Conservation (phyloP, 2,888 invertebrate species). For the Phaonia tiefii region DNA sequence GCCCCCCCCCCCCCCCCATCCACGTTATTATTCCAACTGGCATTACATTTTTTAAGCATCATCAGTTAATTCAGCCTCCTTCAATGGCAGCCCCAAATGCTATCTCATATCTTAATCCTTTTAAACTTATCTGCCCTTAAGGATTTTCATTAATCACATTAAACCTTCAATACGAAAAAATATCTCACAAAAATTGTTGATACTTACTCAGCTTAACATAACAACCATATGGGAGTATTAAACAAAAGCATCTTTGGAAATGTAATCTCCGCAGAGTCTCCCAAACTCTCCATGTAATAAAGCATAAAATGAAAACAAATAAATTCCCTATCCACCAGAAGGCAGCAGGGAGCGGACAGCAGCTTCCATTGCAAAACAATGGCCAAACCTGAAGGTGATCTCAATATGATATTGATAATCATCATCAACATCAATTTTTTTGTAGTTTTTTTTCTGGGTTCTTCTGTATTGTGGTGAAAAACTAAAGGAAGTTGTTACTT, state of each 20-base stretch:
- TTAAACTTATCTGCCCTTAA: constrained; percentile 61
- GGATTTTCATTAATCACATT: constrained; percentile 46
- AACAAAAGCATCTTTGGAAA: background rate
- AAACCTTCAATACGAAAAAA: background rate
- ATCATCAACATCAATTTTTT: constrained; percentile 24
- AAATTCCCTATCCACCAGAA: background rate
- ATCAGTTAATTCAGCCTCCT: background rate
- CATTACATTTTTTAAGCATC: background rate
- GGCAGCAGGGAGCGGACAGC: background rate
- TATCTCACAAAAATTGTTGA: background rate
- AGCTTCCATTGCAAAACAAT: constrained; percentile 6
- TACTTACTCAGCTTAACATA: too few relatives aligned
- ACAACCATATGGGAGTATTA: constrained; percentile 9
- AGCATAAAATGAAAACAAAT: constrained; percentile 24
- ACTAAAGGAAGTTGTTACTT: constrained; percentile 65
- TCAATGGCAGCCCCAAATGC: background rate
- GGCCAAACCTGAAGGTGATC: constrained; percentile 37
- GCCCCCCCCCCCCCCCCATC: too few relatives aligned
- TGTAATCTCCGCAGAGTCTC: background rate
- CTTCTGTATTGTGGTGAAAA: background rate
- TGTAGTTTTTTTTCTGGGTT: background rate
- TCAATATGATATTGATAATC: constrained; percentile 37
- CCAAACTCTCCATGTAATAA: background rate
- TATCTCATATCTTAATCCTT: constrained; percentile 54
- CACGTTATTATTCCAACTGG: too few relatives aligned